These are phyloP conservation scores for Odontesthes bonariensis DNA, from an alignment of 2,113 vertebrate genomes.

Conservation along the genomic window DNA sequence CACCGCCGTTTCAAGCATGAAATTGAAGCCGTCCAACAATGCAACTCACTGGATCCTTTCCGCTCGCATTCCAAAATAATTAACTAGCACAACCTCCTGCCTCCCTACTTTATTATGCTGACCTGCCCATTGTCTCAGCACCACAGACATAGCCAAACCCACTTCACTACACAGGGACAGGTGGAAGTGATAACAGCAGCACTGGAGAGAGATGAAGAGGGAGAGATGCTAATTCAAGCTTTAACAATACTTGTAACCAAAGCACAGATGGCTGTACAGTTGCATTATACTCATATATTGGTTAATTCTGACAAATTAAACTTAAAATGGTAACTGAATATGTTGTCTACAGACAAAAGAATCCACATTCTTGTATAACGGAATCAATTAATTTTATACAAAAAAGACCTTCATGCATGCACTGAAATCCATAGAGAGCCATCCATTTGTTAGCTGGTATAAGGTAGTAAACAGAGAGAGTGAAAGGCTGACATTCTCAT, in stretches of 20 bases:
- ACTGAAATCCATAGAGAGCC: not conserved
- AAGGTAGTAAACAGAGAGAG: not conserved
- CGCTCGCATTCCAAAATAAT: slow-evolving; percentile 81
- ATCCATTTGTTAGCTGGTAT: not conserved
- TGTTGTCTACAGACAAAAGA: not conserved
- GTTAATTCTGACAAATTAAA: not conserved
- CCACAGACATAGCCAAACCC: slow-evolving; percentile 10
- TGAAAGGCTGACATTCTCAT: not conserved
- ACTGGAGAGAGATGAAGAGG: not conserved
- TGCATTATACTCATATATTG: not conserved
- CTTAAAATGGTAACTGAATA: not conserved
- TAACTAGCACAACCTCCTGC: slow-evolving; percentile 70
- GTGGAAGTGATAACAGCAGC: slow-evolving; percentile 31
- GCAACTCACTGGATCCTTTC: slow-evolving; percentile 73
- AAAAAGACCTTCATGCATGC: not conserved
- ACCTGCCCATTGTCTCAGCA: slow-evolving; percentile 59
- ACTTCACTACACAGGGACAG: slow-evolving; percentile 27
- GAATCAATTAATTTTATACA: not conserved
- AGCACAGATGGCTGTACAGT: not conserved
- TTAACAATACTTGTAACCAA: not conserved
- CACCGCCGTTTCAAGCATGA: slow-evolving; percentile 82
- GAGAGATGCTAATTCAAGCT: not conserved
- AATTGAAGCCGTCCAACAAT: slow-evolving; percentile 83
- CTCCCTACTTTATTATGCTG: slow-evolving; percentile 48
- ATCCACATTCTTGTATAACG: too few species aligned